A percentile compares a stretch with the other conserved stretches of the same genome.
Conservation (phyloP, 2,113 vertebrate species). For the Girardinichthys multiradiatus region DNA sequence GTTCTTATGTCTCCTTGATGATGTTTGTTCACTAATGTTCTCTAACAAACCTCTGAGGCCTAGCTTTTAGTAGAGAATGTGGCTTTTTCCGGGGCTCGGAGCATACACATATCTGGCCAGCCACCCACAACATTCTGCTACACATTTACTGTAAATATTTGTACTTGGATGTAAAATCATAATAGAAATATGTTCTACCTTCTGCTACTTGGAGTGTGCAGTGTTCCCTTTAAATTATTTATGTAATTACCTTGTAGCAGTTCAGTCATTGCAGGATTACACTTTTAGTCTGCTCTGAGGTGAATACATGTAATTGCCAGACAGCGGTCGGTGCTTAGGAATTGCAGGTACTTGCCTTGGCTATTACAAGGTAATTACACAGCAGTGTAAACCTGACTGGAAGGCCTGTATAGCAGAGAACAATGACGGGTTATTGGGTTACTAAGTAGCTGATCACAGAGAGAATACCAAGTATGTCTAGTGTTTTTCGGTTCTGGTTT, state of each 20-base stretch:
- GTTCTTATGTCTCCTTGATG: too few species aligned
- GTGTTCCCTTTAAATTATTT: conserved; percentile 44
- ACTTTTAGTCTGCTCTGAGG: conserved; percentile 55
- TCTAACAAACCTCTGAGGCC: too few species aligned
- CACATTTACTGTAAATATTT: not conserved
- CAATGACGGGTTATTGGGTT: conserved; percentile 41
- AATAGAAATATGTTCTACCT: not conserved
- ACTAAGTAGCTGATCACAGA: conserved; percentile 50
- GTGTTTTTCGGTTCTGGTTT: conserved; percentile 20
- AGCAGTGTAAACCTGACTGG: conserved; percentile 48
- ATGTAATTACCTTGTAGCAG: conserved; percentile 69
- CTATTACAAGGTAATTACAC: conserved; percentile 71
- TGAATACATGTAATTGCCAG: conserved; percentile 62
- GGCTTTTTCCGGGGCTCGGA: not conserved
- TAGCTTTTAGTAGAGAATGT: too few species aligned
- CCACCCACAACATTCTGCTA: not conserved
- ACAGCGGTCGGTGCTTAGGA: conserved; percentile 54
- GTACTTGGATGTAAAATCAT: not conserved
- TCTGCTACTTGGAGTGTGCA: not conserved
- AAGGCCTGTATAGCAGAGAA: conserved; percentile 49
- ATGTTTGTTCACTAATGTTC: too few species aligned
- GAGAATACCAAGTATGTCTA: conserved; percentile 15
- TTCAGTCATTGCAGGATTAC: conserved; percentile 73
- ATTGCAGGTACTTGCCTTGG: conserved; percentile 63
- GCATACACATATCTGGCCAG: not conserved